Percentiles rank a stretch among this genome's conserved stretches.
These are phyloP conservation scores for Temnopleurus reevesii DNA, from an alignment of 53 echinoderm and acorn worm species.

Conservation along the genomic window DNA sequence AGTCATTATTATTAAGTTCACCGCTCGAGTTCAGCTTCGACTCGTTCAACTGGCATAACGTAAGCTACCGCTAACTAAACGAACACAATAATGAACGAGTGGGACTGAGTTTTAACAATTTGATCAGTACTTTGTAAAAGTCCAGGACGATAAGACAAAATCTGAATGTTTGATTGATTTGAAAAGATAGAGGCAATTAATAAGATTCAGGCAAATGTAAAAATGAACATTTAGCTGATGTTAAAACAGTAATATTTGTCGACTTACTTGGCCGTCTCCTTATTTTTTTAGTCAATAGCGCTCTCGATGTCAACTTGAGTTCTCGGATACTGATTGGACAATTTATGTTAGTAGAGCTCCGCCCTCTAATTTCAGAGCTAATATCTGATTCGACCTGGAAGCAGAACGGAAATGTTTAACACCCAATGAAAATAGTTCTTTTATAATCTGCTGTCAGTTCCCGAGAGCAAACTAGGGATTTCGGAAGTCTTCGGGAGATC, in stretches of 20 bases:
- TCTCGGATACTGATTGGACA: neutral
- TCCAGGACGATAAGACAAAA: no score
- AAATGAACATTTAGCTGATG: no score
- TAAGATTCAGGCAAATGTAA: neutral
- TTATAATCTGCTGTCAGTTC: neutral
- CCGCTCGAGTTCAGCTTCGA: no score
- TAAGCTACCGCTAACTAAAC: neutral
- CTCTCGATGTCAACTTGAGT: neutral
- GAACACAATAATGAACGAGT: neutral
- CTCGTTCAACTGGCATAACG: no score
- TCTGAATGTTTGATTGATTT: neutral
- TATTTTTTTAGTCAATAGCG: neutral
- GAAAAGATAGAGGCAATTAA: neutral
- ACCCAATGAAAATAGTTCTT: slow-evolving; percentile 14
- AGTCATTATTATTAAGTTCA: no score
- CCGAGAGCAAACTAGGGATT: no score
- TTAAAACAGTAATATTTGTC: neutral
- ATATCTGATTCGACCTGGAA: neutral
- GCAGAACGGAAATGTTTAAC: neutral
- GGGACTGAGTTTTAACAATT: neutral
- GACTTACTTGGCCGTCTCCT: neutral
- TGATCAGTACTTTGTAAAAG: no score
- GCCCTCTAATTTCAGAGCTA: neutral
- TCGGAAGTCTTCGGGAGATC: no score
- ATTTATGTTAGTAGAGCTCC: neutral